A percentile compares a stretch with the other conserved stretches of the same genome.
Conservation (phyloP, 2,888 invertebrate species). For the Coleophora flavipennella region DNA sequence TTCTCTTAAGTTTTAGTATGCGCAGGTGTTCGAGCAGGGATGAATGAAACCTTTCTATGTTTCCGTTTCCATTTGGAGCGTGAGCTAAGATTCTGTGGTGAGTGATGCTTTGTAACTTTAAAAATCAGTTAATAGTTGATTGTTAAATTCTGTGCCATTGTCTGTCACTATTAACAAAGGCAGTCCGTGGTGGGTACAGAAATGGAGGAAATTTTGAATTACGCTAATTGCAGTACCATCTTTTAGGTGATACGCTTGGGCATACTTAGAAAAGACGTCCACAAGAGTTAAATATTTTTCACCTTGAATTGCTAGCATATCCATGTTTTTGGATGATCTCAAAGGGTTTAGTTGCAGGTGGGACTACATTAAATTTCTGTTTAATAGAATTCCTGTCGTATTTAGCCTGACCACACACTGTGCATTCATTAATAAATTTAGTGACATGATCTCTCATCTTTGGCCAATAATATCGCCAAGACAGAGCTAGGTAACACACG, state of each 20-base stretch:
- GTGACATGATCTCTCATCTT: slow-evolving; percentile 19
- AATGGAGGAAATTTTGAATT: slow-evolving; percentile 7
- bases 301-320: slow-evolving; percentile 7
- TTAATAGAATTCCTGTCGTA: slow-evolving; percentile 16
- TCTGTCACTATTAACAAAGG: too few species aligned
- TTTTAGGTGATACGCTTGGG: slow-evolving; percentile 10
- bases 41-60: too few species aligned
- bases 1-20: too few species aligned
- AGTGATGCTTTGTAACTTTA: too few species aligned
- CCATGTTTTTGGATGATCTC: slow-evolving; percentile 15
- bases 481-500: slow-evolving; percentile 17
- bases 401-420: slow-evolving; percentile 14
- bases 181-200: too few species aligned
- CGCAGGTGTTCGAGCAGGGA: too few species aligned
- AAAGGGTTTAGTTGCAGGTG: slow-evolving; percentile 12
- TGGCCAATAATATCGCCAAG: slow-evolving; percentile 18
- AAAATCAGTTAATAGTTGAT: too few species aligned
- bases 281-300: slow-evolving; percentile 11
- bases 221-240: slow-evolving; percentile 11
- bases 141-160: too few species aligned
- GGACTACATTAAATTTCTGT: slow-evolving; percentile 11
- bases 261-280: slow-evolving; percentile 12
- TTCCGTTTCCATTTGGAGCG: too few species aligned
- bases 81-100: too few species aligned
- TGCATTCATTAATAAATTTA: slow-evolving; percentile 18